Percentiles rank a stretch among this genome's conserved stretches.
Evolutionary conservation across 2,113 vertebrate genomes (phyloP).

Genomic region (Murina feae): DNA sequence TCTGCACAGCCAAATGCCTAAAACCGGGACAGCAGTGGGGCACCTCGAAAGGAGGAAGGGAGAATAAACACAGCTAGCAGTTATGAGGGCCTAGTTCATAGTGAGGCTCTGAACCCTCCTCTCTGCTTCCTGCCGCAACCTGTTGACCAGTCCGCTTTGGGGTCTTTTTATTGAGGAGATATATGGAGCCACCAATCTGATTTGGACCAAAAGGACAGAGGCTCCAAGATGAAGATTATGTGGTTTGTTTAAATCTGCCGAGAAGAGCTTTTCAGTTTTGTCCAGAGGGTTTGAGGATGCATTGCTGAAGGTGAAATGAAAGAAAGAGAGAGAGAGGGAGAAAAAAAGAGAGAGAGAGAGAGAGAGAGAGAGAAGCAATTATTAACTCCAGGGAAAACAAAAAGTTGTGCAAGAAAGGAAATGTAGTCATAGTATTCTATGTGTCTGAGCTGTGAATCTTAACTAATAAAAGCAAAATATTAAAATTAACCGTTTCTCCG

Average conservation of each 20-base stretch:
- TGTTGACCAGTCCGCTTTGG: background rate
- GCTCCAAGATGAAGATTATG: background rate
- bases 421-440: background rate
- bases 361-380: background rate
- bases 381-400: constrained; percentile 39
- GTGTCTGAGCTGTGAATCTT: background rate
- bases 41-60: background rate
- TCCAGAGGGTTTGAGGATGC: background rate
- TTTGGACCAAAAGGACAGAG: background rate
- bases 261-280: constrained; percentile 26
- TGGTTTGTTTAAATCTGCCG: background rate
- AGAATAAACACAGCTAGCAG: background rate
- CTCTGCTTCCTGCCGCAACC: background rate
- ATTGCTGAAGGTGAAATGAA: background rate
- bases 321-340: background rate
- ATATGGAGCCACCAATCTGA: background rate
- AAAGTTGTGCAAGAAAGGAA: background rate
- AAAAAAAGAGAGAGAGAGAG: background rate
- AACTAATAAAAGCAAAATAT: too few relatives aligned
- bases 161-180: background rate
- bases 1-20: background rate
- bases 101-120: background rate
- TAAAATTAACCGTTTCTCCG: too few relatives aligned
- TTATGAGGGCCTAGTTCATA: background rate
- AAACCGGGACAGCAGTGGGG: background rate